phyloP scores from a whole-genome alignment of 1,140 invertebrate species.

The Drosophila ercepeae region DNA sequence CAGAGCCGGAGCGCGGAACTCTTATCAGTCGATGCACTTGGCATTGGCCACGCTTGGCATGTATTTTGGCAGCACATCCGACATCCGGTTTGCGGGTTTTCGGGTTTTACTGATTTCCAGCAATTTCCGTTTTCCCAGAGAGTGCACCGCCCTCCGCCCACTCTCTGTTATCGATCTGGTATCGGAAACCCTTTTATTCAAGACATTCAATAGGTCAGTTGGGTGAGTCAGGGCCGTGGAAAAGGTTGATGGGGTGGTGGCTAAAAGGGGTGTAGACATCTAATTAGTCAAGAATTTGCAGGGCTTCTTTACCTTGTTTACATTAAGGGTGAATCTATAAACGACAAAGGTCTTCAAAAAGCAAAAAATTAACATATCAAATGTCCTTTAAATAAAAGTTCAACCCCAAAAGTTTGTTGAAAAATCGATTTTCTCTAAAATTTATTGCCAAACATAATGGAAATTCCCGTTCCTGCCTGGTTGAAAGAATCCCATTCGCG shows the following conservation, averaged over 20 bases:
- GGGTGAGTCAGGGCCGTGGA: constrained; percentile 39
- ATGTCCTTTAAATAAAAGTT: too few relatives aligned
- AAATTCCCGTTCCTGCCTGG: constrained; percentile 9
- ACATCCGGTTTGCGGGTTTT: constrained; percentile 47
- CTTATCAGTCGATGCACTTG: constrained; percentile 53
- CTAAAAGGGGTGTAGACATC: constrained; percentile 37
- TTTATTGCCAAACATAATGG: not conserved
- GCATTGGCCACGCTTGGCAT: constrained; percentile 28
- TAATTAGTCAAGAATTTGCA: constrained; percentile 45
- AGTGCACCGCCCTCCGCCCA: not conserved
- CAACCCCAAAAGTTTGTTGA: too few relatives aligned
- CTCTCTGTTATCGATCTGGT: constrained; percentile 20
- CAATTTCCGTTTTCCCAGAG: constrained; percentile 40
- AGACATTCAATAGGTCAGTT: constrained; percentile 39
- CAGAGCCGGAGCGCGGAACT: not conserved
- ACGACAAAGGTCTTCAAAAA: not conserved
- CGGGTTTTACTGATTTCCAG: constrained; percentile 11
- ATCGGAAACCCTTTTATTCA: constrained; percentile 25
- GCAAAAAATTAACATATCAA: too few relatives aligned
- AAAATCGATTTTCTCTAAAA: too few relatives aligned
- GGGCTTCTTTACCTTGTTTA: constrained; percentile 28
- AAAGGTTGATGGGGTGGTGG: constrained; percentile 14
- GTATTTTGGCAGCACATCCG: constrained; percentile 38
- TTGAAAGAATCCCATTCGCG: constrained; percentile 30
- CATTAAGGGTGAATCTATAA: not conserved